phyloP scores from a whole-genome alignment of 2,113 vertebrate species.

The Platycercus adscitus region DNA sequence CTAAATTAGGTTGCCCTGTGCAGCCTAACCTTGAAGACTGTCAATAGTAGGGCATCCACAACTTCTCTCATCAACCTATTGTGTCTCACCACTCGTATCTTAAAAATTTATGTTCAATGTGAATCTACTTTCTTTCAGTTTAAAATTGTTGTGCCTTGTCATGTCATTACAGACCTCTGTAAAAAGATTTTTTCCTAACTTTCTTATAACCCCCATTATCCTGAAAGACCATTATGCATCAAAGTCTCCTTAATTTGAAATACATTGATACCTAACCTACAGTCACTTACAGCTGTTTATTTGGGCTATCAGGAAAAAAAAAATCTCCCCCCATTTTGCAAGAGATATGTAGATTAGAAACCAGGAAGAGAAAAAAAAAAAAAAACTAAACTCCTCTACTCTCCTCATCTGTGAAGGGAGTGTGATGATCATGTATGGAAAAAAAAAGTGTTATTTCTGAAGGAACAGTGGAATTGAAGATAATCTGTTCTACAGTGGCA shows the following conservation, averaged over 20 bases:
- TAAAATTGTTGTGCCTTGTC: background rate
- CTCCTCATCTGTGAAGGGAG: background rate
- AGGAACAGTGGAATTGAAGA: background rate
- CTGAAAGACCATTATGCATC: background rate
- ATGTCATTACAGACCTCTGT: background rate
- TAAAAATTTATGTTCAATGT: background rate
- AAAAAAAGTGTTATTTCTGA: background rate
- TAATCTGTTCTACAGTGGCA: background rate
- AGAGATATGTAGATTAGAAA: background rate
- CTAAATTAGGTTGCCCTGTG: background rate
- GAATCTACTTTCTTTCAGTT: background rate
- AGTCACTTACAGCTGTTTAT: background rate
- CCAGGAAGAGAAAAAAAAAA: background rate
- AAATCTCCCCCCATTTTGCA: background rate
- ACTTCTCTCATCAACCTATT: background rate
- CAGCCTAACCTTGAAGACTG: background rate
- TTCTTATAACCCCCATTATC: background rate
- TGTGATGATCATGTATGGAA: background rate
- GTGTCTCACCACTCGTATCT: background rate
- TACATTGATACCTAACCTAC: background rate
- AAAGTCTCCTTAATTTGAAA: background rate
- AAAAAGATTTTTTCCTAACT: background rate
- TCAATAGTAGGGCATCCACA: background rate
- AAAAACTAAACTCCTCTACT: background rate
- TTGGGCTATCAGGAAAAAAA: background rate